Evolutionary conservation across 2,113 vertebrate genomes (phyloP).

Genomic region (Mesoclemmys tuberculata): DNA sequence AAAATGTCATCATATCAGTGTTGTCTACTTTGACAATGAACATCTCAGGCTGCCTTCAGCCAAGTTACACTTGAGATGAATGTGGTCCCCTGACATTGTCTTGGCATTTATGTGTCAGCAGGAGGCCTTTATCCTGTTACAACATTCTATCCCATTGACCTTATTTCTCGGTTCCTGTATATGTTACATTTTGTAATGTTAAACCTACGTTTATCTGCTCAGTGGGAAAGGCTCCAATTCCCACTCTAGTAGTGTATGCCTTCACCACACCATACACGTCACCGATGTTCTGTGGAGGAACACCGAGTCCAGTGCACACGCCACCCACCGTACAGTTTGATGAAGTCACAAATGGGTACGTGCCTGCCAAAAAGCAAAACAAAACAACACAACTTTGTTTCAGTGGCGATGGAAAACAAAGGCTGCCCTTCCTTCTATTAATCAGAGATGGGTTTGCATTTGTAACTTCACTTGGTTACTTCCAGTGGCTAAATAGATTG

Average conservation of each 20-base stretch:
- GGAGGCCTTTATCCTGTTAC: not conserved
- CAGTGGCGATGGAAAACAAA: not conserved
- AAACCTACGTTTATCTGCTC: conserved; percentile 94
- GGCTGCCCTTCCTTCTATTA: not conserved
- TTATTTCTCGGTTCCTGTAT: not conserved
- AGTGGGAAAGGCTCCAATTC: conserved; percentile 96
- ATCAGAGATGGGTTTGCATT: not conserved
- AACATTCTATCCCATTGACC: not conserved
- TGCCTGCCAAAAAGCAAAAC: conserved; percentile 80
- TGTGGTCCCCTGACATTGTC: fast-evolving
- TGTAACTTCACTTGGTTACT: not conserved
- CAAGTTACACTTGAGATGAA: not conserved
- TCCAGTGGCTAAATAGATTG: no score
- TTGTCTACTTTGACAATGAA: not conserved
- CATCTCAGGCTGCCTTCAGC: not conserved
- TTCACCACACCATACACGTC: conserved; percentile 97
- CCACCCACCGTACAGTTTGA: conserved; percentile 97
- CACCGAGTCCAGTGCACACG: conserved; percentile 93
- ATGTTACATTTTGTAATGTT: fast-evolving
- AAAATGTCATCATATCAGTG: fast-evolving
- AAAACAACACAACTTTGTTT: not conserved
- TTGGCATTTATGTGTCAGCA: fast-evolving
- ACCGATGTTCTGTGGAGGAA: conserved; percentile 92
- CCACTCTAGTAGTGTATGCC: conserved; percentile 95
- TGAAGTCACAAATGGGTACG: conserved; percentile 97